Evolutionary conservation across 1,140 invertebrate genomes (phyloP).

Genomic region (Tyrophagus putrescentiae): DNA sequence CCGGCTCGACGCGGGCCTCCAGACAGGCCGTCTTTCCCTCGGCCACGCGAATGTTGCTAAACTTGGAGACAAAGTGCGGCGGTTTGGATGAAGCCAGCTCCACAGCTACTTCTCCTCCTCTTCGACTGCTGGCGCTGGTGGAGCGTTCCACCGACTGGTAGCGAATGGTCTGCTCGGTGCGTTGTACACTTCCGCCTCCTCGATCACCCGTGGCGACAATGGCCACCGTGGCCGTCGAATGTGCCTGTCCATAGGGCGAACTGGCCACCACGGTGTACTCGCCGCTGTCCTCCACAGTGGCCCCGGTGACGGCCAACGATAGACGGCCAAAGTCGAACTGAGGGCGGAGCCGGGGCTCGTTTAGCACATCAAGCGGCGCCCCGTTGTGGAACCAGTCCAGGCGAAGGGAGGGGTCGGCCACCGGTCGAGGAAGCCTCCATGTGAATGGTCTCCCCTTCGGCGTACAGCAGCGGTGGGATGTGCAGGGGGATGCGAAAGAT

Average conservation of each 20-base stretch:
- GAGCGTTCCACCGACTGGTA: not conserved
- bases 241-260: conserved; percentile 77
- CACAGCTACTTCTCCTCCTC: not conserved
- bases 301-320: conserved; percentile 70
- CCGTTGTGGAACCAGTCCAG: conserved; percentile 92
- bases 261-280: conserved; percentile 81
- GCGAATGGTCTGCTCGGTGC: not conserved
- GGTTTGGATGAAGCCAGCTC: conserved; percentile 39
- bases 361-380: conserved; percentile 47
- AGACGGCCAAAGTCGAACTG: conserved; percentile 90
- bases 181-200: not conserved
- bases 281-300: conserved; percentile 62
- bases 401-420: conserved; percentile 84
- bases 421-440: conserved; percentile 90
- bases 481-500: conserved; percentile 5
- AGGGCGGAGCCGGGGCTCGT: conserved; percentile 60
- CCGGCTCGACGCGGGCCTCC: conserved; percentile 82
- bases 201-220: not conserved
- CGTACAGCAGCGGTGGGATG: conserved; percentile 24
- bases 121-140: conserved; percentile 35
- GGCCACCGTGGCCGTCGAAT: conserved; percentile 54
- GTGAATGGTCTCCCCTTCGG: conserved; percentile 77
- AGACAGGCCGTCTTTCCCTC: conserved; percentile 81
- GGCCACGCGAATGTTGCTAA: conserved; percentile 69
- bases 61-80: conserved; percentile 56